Percentiles rank a stretch among this genome's conserved stretches.
Conservation (phyloP, 2,888 invertebrate genomes). For the Bombyx huttoni region DNA sequence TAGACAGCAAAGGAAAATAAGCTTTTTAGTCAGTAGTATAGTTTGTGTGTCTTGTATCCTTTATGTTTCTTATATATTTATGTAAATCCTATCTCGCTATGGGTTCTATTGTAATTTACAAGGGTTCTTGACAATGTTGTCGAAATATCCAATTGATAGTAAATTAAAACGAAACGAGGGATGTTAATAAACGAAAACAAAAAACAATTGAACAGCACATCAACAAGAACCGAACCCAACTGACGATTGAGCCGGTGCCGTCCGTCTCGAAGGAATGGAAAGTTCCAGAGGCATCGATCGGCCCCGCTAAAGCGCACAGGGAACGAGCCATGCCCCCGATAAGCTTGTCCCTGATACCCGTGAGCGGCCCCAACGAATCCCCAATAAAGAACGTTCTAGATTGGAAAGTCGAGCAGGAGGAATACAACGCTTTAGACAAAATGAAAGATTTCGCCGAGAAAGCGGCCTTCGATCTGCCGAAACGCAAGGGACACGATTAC, state of each 20-base stretch:
- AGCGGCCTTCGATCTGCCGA: constrained; percentile 58
- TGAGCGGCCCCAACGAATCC: constrained; percentile 42
- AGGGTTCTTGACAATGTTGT: constrained; percentile 57
- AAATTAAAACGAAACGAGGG: constrained; percentile 31
- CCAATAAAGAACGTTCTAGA: constrained; percentile 48
- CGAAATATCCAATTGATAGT: constrained; percentile 66
- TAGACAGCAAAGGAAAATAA: constrained; percentile 48
- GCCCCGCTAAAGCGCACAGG: constrained; percentile 39
- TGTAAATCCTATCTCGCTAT: constrained; percentile 24
- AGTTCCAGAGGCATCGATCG: constrained; percentile 47
- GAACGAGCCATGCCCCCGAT: constrained; percentile 62
- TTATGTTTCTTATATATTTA: constrained; percentile 28
- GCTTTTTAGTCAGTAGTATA: constrained; percentile 55
- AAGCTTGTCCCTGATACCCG: constrained; percentile 60
- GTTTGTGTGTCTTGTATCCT: constrained; percentile 43
- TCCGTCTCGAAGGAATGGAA: constrained; percentile 47
- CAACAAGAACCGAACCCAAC: constrained; percentile 64
- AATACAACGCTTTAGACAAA: constrained; percentile 65
- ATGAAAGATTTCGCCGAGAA: constrained; percentile 68
- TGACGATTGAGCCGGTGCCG: constrained; percentile 60
- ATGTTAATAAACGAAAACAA: constrained; percentile 30
- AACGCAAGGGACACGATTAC: constrained; percentile 31
- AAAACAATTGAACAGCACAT: constrained; percentile 59
- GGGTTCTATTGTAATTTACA: constrained; percentile 15
- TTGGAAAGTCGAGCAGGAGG: constrained; percentile 47